Percentiles rank a stretch among this genome's conserved stretches.
Evolutionary conservation across 2,888 invertebrate genomes (phyloP).

Genomic region (Clivina fossor): DNA sequence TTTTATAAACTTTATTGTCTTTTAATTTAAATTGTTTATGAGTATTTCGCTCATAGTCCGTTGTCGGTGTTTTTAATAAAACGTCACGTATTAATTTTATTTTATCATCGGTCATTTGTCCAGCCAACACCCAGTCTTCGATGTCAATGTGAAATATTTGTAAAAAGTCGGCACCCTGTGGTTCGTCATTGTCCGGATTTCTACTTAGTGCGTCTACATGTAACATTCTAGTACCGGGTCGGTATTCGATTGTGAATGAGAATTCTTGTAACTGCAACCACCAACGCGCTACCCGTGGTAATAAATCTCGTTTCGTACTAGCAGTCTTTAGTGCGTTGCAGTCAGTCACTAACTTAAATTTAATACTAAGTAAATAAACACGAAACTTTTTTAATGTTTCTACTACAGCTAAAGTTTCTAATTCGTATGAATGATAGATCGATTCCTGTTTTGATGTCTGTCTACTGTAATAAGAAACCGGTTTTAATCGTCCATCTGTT

Average conservation of each 20-base stretch:
- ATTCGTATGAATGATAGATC: constrained; percentile 47
- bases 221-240: constrained; percentile 42
- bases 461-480: constrained; percentile 41
- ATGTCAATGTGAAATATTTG: constrained; percentile 18
- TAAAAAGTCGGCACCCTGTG: constrained; percentile 37
- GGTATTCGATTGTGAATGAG: constrained; percentile 41
- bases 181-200: constrained; percentile 3
- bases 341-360: constrained; percentile 44
- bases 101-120: constrained; percentile 16
- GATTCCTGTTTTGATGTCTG: constrained; percentile 42
- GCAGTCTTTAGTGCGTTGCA: constrained; percentile 28
- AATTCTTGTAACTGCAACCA: constrained; percentile 43
- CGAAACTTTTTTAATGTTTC: constrained; percentile 45
- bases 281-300: constrained; percentile 38
- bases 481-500: constrained; percentile 27
- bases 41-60: constrained; percentile 3
- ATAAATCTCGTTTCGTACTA: neutral
- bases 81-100: constrained; percentile 5
- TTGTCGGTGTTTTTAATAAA: constrained; percentile 1
- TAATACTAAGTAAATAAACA: constrained; percentile 44
- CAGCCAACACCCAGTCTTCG: constrained; percentile 7
- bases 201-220: constrained; percentile 44
- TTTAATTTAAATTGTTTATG: constrained; percentile 13
- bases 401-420: constrained; percentile 47
- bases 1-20: constrained; percentile 15